Evolutionary conservation across 2,888 invertebrate species (phyloP).

Genomic region (Bombylius major): DNA sequence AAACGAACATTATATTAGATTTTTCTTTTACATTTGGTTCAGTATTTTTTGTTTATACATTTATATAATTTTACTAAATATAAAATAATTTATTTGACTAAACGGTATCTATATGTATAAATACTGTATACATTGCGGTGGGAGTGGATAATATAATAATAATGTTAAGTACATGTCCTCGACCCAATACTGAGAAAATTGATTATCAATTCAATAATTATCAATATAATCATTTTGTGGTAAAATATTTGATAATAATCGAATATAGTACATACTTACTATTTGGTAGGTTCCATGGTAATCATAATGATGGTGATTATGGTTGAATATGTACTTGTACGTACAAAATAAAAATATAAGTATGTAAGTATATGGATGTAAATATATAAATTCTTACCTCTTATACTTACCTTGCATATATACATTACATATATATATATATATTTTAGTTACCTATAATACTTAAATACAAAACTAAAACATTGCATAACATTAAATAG

Average conservation of each 20-base stretch:
- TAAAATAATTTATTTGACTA: background rate
- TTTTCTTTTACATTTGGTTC: background rate
- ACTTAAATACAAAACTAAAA: background rate
- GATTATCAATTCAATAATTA: background rate
- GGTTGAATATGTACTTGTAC: no score
- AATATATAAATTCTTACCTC: no score
- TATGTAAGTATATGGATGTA: no score
- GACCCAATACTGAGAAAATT: background rate
- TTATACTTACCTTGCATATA: background rate
- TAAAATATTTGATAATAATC: background rate
- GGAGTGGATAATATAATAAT: no score
- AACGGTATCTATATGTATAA: background rate
- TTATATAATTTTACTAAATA: background rate
- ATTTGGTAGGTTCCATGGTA: background rate
- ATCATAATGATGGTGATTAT: background rate
- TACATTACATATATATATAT: background rate
- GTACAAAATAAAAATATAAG: no score
- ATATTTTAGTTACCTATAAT: background rate
- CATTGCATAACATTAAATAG: background rate
- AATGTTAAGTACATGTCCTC: background rate
- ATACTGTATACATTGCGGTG: no score
- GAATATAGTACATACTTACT: no score
- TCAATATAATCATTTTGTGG: background rate
- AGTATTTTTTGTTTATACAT: background rate
- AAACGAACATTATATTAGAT: no score